Conservation (phyloP, 2,113 vertebrate species). For the Epinephelus cyanopodus region DNA sequence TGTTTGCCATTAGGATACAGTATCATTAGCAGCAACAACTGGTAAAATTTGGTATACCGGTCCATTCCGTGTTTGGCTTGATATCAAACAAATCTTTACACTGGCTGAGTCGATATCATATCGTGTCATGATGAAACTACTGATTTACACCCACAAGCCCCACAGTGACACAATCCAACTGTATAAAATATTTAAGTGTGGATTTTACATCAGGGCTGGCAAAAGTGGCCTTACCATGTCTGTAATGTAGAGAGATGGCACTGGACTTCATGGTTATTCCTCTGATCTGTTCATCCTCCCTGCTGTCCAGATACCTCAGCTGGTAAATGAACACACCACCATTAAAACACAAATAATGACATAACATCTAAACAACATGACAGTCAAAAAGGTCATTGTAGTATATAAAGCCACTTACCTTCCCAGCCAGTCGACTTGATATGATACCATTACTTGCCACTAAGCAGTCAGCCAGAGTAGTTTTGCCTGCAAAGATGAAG, state of each 20-base stretch:
- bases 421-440: constrained; percentile 93
- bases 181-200: not conserved
- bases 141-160: not conserved
- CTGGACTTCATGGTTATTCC: constrained; percentile 99
- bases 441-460: constrained; percentile 98
- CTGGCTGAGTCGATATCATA: no score
- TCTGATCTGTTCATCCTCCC: constrained; percentile 95
- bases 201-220: not conserved
- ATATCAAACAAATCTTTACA: no score
- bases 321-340: constrained; percentile 63
- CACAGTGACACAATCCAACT: not conserved
- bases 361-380: no score
- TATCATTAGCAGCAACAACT: no score
- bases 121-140: no score
- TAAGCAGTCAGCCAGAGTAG: constrained; percentile 94
- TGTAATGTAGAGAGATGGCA: constrained; percentile 93
- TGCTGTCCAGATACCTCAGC: constrained; percentile 96
- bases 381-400: not conserved
- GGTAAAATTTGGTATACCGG: no score
- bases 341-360: no score
- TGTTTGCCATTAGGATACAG: no score
- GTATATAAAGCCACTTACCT: constrained; percentile 83
- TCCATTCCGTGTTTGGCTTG: no score
- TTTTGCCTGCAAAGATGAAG: constrained; percentile 89
- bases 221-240: constrained; percentile 75